phyloP scores from a whole-genome alignment of 1,140 invertebrate genomes.

The Thalassaphorura encarpata region DNA sequence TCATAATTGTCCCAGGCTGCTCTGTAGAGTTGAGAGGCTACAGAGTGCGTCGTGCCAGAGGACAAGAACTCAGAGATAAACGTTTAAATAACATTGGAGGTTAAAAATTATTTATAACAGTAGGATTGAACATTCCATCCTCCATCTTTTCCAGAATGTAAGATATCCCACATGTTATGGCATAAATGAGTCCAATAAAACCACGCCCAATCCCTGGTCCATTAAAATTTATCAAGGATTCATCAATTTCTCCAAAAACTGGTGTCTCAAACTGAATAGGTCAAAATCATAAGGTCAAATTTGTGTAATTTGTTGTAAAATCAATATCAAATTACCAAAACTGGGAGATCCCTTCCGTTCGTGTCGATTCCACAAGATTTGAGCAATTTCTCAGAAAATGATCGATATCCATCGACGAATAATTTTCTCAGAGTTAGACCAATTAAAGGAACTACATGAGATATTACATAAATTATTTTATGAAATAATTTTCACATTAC shows the following conservation, averaged over 20 bases:
- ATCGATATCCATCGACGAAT: neutral
- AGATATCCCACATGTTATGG: constrained; percentile 63
- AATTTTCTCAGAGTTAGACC: constrained; percentile 9
- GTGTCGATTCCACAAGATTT: constrained; percentile 6
- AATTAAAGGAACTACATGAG: too few species aligned
- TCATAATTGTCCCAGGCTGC: too few species aligned
- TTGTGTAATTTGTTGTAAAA: too few species aligned
- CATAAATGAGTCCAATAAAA: constrained; percentile 56
- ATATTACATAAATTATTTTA: too few species aligned
- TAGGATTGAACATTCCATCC: constrained; percentile 66
- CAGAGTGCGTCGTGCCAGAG: too few species aligned
- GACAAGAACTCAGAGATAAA: too few species aligned
- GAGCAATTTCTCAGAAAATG: constrained; percentile 5
- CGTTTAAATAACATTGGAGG: too few species aligned
- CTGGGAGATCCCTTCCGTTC: constrained; percentile 15
- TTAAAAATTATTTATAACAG: too few species aligned
- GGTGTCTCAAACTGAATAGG: constrained; percentile 55
- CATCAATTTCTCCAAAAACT: constrained; percentile 55
- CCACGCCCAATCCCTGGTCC: constrained; percentile 62
- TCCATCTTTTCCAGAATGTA: constrained; percentile 67
- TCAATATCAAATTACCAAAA: constrained; percentile 8
- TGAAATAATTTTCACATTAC: too few species aligned
- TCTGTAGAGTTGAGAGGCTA: too few species aligned
- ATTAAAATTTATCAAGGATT: constrained; percentile 61
- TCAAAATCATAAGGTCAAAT: too few species aligned